Conservation (phyloP, 2,888 invertebrate species). For the Folsomia manolachei region DNA sequence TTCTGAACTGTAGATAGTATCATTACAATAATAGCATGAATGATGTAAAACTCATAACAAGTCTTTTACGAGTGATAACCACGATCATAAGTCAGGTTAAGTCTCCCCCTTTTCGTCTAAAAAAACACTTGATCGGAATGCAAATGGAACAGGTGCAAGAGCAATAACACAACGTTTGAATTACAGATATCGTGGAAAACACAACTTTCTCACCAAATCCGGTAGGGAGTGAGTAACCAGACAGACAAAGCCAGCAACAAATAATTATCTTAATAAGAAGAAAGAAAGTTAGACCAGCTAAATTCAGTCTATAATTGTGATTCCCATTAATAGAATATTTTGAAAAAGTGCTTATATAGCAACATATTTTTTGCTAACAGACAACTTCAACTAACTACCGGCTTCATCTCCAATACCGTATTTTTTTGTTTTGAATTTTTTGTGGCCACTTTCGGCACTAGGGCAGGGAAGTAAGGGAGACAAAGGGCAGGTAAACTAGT, state of each 20-base stretch:
- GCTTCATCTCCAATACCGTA: background rate
- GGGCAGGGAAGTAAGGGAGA: background rate
- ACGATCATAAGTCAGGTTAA: no score
- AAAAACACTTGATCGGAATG: background rate
- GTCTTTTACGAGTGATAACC: no score
- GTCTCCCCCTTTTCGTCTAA: background rate
- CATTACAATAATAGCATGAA: no score
- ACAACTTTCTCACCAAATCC: background rate
- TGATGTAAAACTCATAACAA: no score
- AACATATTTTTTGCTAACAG: background rate
- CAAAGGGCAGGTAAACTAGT: no score
- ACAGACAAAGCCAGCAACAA: background rate
- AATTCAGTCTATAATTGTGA: background rate
- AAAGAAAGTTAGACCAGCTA: background rate
- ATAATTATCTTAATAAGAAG: background rate
- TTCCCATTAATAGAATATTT: background rate
- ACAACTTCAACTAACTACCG: background rate
- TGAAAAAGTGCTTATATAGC: background rate
- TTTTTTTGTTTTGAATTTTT: background rate
- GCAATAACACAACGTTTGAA: background rate
- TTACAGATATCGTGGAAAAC: no score
- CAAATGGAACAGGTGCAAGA: background rate
- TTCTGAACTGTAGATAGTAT: no score
- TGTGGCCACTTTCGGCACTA: no score
- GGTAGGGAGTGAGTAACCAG: background rate